phyloP scores from a whole-genome alignment of 2,797 vertebrate genomes.

The Cichlasoma orientale region DNA sequence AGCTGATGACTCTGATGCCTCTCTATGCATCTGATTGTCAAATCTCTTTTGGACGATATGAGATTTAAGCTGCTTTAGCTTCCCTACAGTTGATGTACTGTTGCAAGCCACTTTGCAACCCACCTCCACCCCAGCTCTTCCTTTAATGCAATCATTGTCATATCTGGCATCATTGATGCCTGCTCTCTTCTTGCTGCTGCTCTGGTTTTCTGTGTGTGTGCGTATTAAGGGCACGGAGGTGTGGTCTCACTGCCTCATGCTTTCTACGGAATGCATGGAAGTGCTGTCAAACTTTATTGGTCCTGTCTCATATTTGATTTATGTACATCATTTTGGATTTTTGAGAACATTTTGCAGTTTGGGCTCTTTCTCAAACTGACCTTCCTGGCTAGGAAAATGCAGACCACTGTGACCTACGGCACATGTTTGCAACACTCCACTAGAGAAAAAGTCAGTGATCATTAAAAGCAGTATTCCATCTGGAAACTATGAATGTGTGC shows the following conservation, averaged over 20 bases:
- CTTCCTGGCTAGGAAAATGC: not conserved
- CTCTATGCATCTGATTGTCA: not conserved
- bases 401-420: too few species aligned
- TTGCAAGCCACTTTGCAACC: not conserved
- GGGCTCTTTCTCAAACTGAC: not conserved
- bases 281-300: too few species aligned
- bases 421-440: not conserved
- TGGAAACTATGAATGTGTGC: not conserved
- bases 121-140: not conserved
- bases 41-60: not conserved
- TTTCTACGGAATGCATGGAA: too few species aligned
- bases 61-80: not conserved
- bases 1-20: not conserved
- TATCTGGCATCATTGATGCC: too few species aligned
- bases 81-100: not conserved
- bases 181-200: not conserved
- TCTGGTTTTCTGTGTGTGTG: not conserved
- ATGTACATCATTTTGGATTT: too few species aligned
- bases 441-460: not conserved
- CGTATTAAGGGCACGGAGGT: too few species aligned
- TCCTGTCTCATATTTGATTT: too few species aligned
- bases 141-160: not conserved
- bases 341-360: not conserved
- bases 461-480: not conserved
- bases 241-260: too few species aligned